A percentile compares a stretch with the other conserved stretches of the same genome.
Evolutionary conservation across 2,888 invertebrate genomes (phyloP).

Genomic region (Agrochola lychnidis): DNA sequence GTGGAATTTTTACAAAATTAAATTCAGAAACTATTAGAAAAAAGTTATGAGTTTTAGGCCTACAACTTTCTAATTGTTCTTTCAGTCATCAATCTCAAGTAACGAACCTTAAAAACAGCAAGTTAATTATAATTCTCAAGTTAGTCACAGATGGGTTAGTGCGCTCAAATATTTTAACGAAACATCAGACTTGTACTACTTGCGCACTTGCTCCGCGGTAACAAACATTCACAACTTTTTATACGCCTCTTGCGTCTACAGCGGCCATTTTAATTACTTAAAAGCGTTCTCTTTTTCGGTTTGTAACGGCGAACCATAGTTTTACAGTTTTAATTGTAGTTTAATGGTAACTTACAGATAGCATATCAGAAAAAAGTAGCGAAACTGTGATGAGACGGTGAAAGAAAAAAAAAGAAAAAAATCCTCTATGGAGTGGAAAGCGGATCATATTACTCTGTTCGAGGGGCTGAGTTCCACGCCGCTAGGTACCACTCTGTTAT

Average conservation of each 20-base stretch:
- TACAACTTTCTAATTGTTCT: conserved; percentile 48
- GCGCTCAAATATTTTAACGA: conserved; percentile 49
- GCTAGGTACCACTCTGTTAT: conserved; percentile 56
- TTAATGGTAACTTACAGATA: conserved; percentile 68
- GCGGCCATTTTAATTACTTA: conserved; percentile 74
- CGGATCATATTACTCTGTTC: conserved; percentile 39
- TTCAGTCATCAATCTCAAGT: conserved; percentile 45
- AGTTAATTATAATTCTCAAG: conserved; percentile 48
- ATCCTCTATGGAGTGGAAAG: conserved; percentile 56
- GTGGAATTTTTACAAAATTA: conserved; percentile 26
- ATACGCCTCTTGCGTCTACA: conserved; percentile 72
- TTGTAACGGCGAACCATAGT: conserved; percentile 78
- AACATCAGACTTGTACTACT: conserved; percentile 58
- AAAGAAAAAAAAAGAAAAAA: conserved; percentile 45
- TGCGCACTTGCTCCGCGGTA: conserved; percentile 54
- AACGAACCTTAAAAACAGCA: conserved; percentile 48
- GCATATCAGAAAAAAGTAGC: conserved; percentile 63
- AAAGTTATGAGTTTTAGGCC: neutral
- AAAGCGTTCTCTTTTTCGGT: conserved; percentile 80
- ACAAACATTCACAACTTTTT: conserved; percentile 70
- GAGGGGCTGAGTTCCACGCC: conserved; percentile 50
- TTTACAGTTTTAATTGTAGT: conserved; percentile 73
- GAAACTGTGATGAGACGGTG: conserved; percentile 59
- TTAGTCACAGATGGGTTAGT: conserved; percentile 51
- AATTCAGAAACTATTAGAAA: conserved; percentile 10